Evolutionary conservation across 37 sponge, comb jelly and placozoan species (phyloP).

Genomic region (Bolinopsis microptera): DNA sequence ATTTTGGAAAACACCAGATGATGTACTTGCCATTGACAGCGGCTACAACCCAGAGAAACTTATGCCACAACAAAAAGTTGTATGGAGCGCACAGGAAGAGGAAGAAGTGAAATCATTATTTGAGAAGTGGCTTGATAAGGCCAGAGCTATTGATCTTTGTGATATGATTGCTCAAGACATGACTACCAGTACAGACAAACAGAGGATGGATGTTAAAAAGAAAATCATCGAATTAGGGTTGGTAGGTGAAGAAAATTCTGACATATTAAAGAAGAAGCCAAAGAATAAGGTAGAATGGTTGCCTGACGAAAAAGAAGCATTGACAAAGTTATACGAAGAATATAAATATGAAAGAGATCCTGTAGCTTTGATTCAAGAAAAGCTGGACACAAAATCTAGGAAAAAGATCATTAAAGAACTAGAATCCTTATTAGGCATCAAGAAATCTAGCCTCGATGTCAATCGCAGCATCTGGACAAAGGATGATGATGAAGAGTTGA

Average conservation of each 20-base stretch:
- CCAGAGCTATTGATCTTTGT: conserved; percentile 22
- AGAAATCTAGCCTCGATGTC: conserved; percentile 15
- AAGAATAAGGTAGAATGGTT: conserved; percentile 50
- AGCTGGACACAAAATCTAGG: conserved; percentile 45
- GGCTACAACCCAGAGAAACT: conserved; percentile 43
- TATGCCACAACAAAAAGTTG: neutral
- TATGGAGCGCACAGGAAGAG: conserved; percentile 43
- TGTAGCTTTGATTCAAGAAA: conserved; percentile 59
- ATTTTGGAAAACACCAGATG: conserved; percentile 58
- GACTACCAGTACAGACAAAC: conserved; percentile 57
- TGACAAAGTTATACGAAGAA: conserved; percentile 2
- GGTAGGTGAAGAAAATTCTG: conserved; percentile 20
- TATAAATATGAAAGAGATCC: conserved; percentile 39
- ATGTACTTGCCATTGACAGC: conserved; percentile 31
- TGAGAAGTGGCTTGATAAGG: conserved; percentile 59
- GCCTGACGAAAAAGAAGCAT: conserved; percentile 14
- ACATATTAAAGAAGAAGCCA: conserved; percentile 42
- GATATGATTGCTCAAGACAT: conserved; percentile 62
- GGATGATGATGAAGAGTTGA: conserved; percentile 65
- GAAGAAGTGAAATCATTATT: conserved; percentile 25
- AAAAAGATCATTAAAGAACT: conserved; percentile 53
- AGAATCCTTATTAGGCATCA: conserved; percentile 4
- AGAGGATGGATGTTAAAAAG: conserved; percentile 57
- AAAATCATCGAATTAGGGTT: conserved; percentile 36
- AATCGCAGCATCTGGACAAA: conserved; percentile 38